Evolutionary conservation across 2,888 invertebrate genomes (phyloP).

Genomic region (Eupithecia subfuscata): DNA sequence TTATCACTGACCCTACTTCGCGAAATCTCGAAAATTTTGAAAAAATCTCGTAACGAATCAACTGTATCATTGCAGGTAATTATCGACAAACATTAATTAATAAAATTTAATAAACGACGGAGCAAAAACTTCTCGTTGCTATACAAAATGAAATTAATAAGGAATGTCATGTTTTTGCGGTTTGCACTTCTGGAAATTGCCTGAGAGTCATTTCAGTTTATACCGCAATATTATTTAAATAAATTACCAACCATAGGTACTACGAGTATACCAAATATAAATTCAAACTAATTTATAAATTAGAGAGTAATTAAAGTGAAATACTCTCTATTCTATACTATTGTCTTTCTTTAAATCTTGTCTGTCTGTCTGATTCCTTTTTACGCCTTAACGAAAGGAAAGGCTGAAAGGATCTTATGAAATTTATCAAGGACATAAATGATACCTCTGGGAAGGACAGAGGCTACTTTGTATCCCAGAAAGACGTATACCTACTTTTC

Average conservation of each 20-base stretch:
- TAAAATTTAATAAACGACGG: conserved; percentile 45
- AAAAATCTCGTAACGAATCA: conserved; percentile 26
- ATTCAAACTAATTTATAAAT: too few relatives aligned
- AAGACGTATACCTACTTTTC: not conserved
- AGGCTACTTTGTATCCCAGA: not conserved
- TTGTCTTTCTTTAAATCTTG: not conserved
- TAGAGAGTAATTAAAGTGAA: too few relatives aligned
- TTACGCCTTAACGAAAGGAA: not conserved
- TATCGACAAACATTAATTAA: conserved; percentile 47
- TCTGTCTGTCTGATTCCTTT: not conserved
- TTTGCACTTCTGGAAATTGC: not conserved
- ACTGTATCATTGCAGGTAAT: conserved; percentile 26
- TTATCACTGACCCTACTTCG: not conserved
- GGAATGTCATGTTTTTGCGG: not conserved
- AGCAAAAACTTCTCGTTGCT: conserved; percentile 39
- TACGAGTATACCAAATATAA: too few relatives aligned
- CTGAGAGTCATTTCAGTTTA: conserved; percentile 8
- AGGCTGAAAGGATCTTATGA: not conserved
- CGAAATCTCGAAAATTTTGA: conserved; percentile 21
- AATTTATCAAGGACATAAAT: not conserved
- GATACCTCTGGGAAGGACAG: not conserved
- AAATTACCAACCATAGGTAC: too few relatives aligned
- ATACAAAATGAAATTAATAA: not conserved
- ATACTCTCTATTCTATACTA: not conserved
- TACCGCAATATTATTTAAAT: not conserved